Base-by-base conservation (phyloP, 2,888 invertebrate genomes). In the Plagiodera versicolora region DNA sequence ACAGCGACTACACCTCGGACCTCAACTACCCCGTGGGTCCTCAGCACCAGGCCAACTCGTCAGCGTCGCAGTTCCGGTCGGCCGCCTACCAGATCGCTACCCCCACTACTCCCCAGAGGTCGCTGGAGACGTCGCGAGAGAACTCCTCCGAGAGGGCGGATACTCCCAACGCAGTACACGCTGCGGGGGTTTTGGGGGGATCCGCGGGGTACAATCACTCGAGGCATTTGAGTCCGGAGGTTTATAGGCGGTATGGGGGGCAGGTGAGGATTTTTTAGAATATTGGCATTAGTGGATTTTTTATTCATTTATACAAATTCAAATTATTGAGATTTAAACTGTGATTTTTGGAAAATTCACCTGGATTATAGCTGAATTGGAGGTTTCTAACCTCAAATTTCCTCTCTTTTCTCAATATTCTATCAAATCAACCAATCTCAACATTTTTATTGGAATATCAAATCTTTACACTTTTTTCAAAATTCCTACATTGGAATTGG, bases 1-100 rank as follows among this genome's bases (percentile, higher is more conserved):
- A 97, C 82, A 95, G 95, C 72, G 97, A 97, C 83, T 97, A 97
- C 83, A 97, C 96, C 65, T 94, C 94, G 66, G 97, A 97, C 82
- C 88, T 96, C 75, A 96, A 95, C 84, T 96, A 92, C 83, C 96
- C 95, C 54, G 88, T 92, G 75, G 89, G 89, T 61, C 58, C 54
- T 89, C 89, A 64, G n/a, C 39, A 92, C 78, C 93, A 94, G 78
- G 88, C 94, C 73, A 96, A 95, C 83, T 92, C 92, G 77, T 94
- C 95, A 62, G 94, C 92, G 20, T 94, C 94, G 61, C 95, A 95
- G 83, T 93, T 91, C 80, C 85, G 90, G 64, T 85, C 85, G 53
- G 90, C 89, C 47, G 91, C 91, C 35, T 89, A 90, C 80, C 90
- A 90, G 77, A 85, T 91, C 81, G 86, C 87, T 78, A 91, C 90